Percentiles rank a stretch among this genome's conserved stretches.
phyloP scores from a whole-genome alignment of 2,113 vertebrate species.

The Eretmochelys imbricata region DNA sequence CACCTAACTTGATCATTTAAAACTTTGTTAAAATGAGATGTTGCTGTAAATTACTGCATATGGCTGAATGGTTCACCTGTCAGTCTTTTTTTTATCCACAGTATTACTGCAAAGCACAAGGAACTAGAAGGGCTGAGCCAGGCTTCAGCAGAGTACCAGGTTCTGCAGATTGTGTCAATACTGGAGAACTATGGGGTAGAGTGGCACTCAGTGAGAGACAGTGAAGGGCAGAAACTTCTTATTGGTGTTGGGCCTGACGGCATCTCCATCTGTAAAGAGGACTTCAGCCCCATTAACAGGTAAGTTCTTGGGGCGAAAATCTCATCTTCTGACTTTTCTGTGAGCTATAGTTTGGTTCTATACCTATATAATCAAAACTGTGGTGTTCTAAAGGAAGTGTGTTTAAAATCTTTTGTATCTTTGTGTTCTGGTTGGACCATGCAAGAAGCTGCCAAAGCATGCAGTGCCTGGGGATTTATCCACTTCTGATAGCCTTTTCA shows the following conservation, averaged over 20 bases:
- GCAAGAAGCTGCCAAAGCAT: background rate
- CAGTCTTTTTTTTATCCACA: constrained; percentile 58
- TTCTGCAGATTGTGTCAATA: constrained; percentile 90
- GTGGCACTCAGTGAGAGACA: constrained; percentile 94
- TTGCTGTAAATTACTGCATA: background rate
- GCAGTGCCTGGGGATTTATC: background rate
- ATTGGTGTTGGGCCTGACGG: constrained; percentile 96
- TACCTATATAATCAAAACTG: background rate
- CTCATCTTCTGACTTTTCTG: background rate
- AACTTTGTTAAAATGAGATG: background rate
- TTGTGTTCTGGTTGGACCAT: background rate
- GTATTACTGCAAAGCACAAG: constrained; percentile 92
- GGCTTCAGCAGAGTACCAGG: constrained; percentile 92
- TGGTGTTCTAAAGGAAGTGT: background rate
- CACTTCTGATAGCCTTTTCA: background rate
- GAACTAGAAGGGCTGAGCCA: constrained; percentile 89
- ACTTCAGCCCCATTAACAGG: constrained; percentile 93
- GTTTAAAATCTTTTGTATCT: background rate
- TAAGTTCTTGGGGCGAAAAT: constrained; percentile 51
- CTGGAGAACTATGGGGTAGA: constrained; percentile 96
- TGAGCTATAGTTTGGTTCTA: background rate
- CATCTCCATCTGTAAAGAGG: constrained; percentile 93
- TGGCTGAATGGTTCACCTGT: background rate
- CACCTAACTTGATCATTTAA: constrained; percentile 23
- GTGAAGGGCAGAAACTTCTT: constrained; percentile 88